Evolutionary conservation across 2,888 invertebrate species (phyloP).

Genomic region (Cerastis rubricosa): DNA sequence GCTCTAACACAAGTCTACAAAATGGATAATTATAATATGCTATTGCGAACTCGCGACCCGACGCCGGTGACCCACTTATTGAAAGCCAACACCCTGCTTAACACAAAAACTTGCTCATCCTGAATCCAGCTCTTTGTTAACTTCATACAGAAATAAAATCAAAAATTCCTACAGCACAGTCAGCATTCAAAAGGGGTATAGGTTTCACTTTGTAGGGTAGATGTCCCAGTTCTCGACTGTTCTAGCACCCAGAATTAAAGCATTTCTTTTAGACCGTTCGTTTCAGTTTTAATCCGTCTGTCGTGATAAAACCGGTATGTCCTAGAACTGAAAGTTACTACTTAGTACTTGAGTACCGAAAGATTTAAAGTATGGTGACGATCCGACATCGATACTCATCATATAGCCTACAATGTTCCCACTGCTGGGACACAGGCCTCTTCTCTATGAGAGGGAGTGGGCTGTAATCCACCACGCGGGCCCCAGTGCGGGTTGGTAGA

Average conservation of each 20-base stretch:
- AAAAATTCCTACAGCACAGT: slow-evolving; percentile 48
- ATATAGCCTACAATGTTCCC: no score
- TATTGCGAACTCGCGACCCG: neutral
- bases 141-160: slow-evolving; percentile 56
- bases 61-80: slow-evolving; percentile 31
- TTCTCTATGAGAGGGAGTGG: no score
- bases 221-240: slow-evolving; percentile 17
- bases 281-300: neutral
- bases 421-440: no score
- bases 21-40: slow-evolving; percentile 3
- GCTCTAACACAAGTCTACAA: neutral
- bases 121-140: slow-evolving; percentile 49
- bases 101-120: slow-evolving; percentile 40
- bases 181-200: slow-evolving; percentile 57
- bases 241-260: neutral
- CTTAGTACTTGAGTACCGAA: neutral
- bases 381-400: neutral
- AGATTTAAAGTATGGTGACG: neutral
- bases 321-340: neutral
- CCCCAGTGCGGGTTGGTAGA: no score
- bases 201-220: slow-evolving; percentile 45
- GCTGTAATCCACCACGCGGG: no score
- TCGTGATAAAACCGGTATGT: neutral
- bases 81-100: slow-evolving; percentile 32
- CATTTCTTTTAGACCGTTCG: neutral